phyloP scores from a whole-genome alignment of 2,888 invertebrate species.

The Seira sanloemensis region DNA sequence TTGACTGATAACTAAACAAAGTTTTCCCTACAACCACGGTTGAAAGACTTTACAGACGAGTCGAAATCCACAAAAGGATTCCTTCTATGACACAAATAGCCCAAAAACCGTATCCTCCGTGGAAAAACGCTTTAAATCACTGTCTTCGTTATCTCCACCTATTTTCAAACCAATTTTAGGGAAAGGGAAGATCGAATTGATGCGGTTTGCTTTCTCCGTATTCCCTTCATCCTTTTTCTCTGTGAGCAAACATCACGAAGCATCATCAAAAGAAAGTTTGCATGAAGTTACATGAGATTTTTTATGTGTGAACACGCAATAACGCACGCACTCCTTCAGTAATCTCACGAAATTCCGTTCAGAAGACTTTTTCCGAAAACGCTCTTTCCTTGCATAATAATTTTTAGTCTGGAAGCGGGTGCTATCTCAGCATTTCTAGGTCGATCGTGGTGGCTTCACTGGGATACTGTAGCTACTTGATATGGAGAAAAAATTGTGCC shows the following conservation, averaged over 20 bases:
- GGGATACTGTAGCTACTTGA: too few relatives aligned
- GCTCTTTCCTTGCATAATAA: slow-evolving; percentile 27
- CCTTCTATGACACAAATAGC: not conserved
- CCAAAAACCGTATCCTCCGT: not conserved
- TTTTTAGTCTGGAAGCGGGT: too few relatives aligned
- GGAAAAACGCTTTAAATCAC: slow-evolving; percentile 57
- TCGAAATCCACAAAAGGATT: not conserved
- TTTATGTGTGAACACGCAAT: slow-evolving; percentile 4
- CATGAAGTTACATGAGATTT: not conserved
- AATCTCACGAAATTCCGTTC: slow-evolving; percentile 27
- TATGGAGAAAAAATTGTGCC: not conserved
- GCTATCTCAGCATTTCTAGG: not conserved
- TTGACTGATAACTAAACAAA: slow-evolving; percentile 5
- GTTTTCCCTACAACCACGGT: not conserved
- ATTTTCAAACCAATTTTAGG: slow-evolving; percentile 54
- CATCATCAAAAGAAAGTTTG: not conserved
- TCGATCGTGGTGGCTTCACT: too few relatives aligned
- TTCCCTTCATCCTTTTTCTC: not conserved
- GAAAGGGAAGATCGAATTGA: slow-evolving; percentile 29
- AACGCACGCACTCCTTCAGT: slow-evolving; percentile 24
- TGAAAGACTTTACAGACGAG: not conserved
- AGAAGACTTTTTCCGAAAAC: not conserved
- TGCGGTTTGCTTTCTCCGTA: slow-evolving; percentile 17
- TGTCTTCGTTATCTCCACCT: slow-evolving; percentile 62
- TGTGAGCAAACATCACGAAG: slow-evolving; percentile 15